Percentiles rank a stretch among this genome's conserved stretches.
Conservation (phyloP, 2,113 vertebrate genomes). For the Colossoma macropomum region DNA sequence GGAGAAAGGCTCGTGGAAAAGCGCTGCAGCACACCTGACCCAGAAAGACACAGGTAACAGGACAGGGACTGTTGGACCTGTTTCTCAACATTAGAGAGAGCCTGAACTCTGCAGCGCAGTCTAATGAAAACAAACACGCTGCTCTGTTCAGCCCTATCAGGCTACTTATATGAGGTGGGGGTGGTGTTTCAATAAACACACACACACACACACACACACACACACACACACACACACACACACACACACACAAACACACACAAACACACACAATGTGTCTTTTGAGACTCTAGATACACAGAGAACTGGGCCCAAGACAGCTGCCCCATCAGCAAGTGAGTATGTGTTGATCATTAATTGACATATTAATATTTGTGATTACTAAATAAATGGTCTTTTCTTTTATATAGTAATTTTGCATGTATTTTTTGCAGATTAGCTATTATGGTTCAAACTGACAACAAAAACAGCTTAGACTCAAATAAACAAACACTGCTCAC, state of each 20-base stretch:
- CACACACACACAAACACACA: too few species aligned
- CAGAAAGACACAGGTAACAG: slow-evolving; percentile 6
- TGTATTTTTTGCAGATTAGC: too few species aligned
- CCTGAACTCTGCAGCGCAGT: not conserved
- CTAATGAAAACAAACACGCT: not conserved
- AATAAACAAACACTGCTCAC: too few species aligned
- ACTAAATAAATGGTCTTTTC: too few species aligned
- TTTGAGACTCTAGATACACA: slow-evolving; percentile 6
- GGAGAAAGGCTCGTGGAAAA: slow-evolving; percentile 3
- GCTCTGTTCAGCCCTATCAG: not conserved
- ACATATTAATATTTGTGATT: too few species aligned
- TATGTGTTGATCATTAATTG: too few species aligned
- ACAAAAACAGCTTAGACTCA: too few species aligned
- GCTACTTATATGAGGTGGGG: not conserved
- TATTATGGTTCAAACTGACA: too few species aligned
- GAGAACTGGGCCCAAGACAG: too few species aligned
- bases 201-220: slow-evolving; percentile 31
- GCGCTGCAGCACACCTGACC: slow-evolving; percentile 12
- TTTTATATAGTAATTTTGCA: too few species aligned
- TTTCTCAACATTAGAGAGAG: slow-evolving; percentile 32
- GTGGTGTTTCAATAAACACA: not conserved
- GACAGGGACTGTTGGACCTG: slow-evolving; percentile 35
- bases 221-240: slow-evolving; percentile 16
- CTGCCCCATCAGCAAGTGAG: too few species aligned
- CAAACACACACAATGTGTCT: too few species aligned